A percentile compares a stretch with the other conserved stretches of the same genome.
Evolutionary conservation across 2,888 invertebrate species (phyloP).

Genomic region (Caenorhabditis sulstoni): DNA sequence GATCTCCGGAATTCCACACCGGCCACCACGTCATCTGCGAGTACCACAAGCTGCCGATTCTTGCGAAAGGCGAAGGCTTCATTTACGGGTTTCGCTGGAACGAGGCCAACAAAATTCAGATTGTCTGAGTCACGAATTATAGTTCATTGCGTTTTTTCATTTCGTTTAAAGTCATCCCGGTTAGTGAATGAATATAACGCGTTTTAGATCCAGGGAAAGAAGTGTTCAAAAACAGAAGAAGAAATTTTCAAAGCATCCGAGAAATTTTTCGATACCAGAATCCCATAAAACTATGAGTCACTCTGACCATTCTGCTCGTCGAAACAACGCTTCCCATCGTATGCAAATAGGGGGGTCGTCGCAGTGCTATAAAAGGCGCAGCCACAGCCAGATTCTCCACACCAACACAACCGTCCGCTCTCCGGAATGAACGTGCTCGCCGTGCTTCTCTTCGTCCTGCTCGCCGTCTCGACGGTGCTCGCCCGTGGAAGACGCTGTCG

Average conservation of each 20-base stretch:
- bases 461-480: background rate
- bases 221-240: too few species aligned
- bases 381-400: too few species aligned
- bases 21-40: slow-evolving; percentile 46
- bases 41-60: slow-evolving; percentile 48
- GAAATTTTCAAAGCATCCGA: too few species aligned
- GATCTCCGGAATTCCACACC: slow-evolving; percentile 37
- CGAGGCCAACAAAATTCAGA: slow-evolving; percentile 33
- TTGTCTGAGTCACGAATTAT: slow-evolving; percentile 27
- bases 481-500: background rate
- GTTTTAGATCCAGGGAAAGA: too few species aligned
- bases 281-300: too few species aligned
- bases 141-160: background rate
- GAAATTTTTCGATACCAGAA: too few species aligned
- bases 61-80: slow-evolving; percentile 49
- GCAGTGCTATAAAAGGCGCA: too few species aligned
- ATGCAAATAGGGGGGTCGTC: too few species aligned
- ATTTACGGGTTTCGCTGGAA: slow-evolving; percentile 60
- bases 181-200: slow-evolving; percentile 11
- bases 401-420: too few species aligned
- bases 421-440: background rate
- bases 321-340: too few species aligned
- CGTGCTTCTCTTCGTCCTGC: background rate
- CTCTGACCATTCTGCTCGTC: too few species aligned
- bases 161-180: background rate